Base-by-base conservation (phyloP, 2,797 vertebrate genomes). In the Chanos chanos region DNA sequence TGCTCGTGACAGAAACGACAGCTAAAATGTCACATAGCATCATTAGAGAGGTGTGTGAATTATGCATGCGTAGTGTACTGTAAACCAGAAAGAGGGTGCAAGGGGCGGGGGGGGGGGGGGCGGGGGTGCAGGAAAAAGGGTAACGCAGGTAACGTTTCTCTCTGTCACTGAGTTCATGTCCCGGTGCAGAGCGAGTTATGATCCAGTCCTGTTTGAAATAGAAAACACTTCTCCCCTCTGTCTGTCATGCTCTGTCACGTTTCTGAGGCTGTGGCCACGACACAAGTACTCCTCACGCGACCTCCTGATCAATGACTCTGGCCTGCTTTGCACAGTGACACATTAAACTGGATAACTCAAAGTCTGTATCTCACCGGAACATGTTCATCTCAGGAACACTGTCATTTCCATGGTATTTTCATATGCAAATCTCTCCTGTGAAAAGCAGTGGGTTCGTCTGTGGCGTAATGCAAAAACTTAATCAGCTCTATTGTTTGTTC, bases 231-330 rank as follows among this genome's bases (percentile, higher is more conserved):
- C 74, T 82, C 75, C 77, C 74, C 74, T 64, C 82, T 75, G 76
- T 61, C 80, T n/a, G n/a, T n/a, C n/a, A n/a, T n/a, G 77, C 80
- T 79, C 81, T 81, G 79, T 85, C 86, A 86, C 84, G 74, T 85
- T 72, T 79, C 72, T 68, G 49, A 36, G 47, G 48, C 13, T 56
- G 52, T 61, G 37, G 56, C 31, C 53, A 22, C 57, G 50, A 43
- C 53, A 16, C 41, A 51, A 34, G 52, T 44, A 44, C 67, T 61
- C n/a, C n/a, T n/a, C n/a, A 39, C 16, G 37, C 7, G n/a, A n/a
- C n/a, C n/a, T n/a, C 55, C 50, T 70, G 49, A 16, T 44, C 40
- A 45, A 15, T 30, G 64, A 33, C 33, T 68, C 21, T 54, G 37
- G 19, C 47, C 45, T 44, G 24, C 19, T n/a, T n/a, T n/a, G n/a